Percentiles rank a stretch among this genome's conserved stretches.
These are phyloP conservation scores for Pelobates cultripes DNA, from an alignment of 2,797 vertebrate species.

Conservation along the genomic window DNA sequence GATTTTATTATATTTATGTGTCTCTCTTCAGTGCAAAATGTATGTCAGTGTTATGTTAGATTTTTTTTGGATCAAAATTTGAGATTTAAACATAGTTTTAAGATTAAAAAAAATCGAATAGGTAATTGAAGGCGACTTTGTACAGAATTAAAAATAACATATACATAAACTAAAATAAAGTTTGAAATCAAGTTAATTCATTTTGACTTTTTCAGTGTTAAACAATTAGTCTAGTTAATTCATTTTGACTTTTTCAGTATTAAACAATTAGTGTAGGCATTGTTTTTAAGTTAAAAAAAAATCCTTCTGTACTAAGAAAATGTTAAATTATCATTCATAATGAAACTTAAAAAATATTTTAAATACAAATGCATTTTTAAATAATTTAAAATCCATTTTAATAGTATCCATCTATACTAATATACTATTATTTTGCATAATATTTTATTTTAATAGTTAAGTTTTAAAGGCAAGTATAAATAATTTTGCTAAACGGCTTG, in stretches of 20 bases:
- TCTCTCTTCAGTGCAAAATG: constrained; percentile 40
- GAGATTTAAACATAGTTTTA: neutral
- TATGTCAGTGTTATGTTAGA: neutral
- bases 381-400: no score
- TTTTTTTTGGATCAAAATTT: neutral
- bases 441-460: no score
- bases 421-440: no score
- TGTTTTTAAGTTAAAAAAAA: neutral
- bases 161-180: no score
- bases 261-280: neutral
- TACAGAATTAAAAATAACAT: neutral
- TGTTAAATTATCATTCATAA: no score
- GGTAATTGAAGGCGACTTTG: constrained; percentile 21
- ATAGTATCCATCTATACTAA: no score
- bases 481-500: no score
- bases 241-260: neutral
- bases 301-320: no score
- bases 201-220: neutral
- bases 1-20: constrained; percentile 4
- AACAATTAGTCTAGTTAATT: neutral
- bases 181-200: neutral
- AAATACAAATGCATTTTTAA: no score
- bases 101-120: neutral
- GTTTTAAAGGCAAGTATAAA: no score
- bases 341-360: no score